Evolutionary conservation across 1,140 invertebrate species (phyloP).

Genomic region (Formica selysi): DNA sequence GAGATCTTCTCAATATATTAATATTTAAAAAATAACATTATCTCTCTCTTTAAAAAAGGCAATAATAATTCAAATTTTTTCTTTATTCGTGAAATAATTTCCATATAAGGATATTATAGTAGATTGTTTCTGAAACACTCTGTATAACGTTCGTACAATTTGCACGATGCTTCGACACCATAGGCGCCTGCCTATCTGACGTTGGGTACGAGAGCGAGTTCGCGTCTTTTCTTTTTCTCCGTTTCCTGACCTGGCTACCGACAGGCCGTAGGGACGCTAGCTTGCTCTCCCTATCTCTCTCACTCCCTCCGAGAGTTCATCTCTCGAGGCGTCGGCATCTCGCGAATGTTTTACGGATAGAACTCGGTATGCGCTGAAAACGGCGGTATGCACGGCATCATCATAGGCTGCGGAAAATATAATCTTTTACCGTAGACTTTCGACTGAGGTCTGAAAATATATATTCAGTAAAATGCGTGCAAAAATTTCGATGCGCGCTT

Average conservation of each 20-base stretch:
- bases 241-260: conserved; percentile 71
- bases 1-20: neutral
- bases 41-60: too few relatives aligned
- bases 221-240: conserved; percentile 69
- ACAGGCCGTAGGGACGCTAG: conserved; percentile 53
- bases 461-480: neutral
- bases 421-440: conserved; percentile 26
- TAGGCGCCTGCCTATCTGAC: conserved; percentile 75
- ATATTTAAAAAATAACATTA: neutral
- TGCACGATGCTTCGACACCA: conserved; percentile 73
- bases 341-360: conserved; percentile 65
- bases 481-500: too few relatives aligned
- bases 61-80: neutral
- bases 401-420: conserved; percentile 36
- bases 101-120: neutral
- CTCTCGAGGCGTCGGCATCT: conserved; percentile 62
- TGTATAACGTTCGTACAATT: conserved; percentile 60
- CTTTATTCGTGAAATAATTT: neutral
- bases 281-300: conserved; percentile 12
- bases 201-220: conserved; percentile 73
- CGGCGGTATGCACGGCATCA: conserved; percentile 30
- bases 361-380: conserved; percentile 40
- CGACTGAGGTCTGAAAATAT: neutral
- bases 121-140: conserved; percentile 5
- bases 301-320: conserved; percentile 17